Base-by-base conservation (phyloP, 2,888 invertebrate species). In the Nomada fucata region DNA sequence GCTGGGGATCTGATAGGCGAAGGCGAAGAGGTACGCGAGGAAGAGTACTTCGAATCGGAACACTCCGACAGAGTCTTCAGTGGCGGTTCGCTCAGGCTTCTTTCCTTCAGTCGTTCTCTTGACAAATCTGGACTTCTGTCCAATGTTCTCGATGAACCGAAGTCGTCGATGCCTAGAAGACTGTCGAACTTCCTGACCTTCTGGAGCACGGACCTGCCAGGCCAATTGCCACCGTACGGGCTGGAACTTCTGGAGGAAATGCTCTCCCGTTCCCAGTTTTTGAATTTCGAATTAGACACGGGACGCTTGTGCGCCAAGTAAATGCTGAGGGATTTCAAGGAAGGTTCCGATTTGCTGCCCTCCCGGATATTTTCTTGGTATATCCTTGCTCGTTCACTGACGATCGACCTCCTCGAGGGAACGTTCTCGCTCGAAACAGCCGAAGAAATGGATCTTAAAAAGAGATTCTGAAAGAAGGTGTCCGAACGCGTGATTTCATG, bases 221-320 rank as follows among this genome's bases (percentile, higher is more conserved):
- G 95, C 95, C 96, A 96, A 36, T 95, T 95, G 57, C 95, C 94
- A 0, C 95, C 95, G 84, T 95, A 95, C 0, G 96, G 95, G 89
- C 95, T 96, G 20, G 95, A 94, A 42, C 95, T 94, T 85, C 94
- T 90, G 1, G 94, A 94, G 0, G 93, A 92, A 23, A 89, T 63
- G 77, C 94, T 95, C 91, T 94, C 96, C 82, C 94, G 94, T 89
- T 97, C 97, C 94, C 96, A 95, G 88, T 95, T 95, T 89, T 95
- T 95, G 92, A 97, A 97, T 88, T 96, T 96, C 1, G 97, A 97
- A 86, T 96, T 95, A 2, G 96, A 95, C 0, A 97, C 97, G 7
- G 97, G 96, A 90, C 95, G 96, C 83, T 96, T 96, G 88, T 96
- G 95, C 60, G 95, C 95, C 57, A 97, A 94, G 91, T 97, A 97